Evolutionary conservation across 1,140 invertebrate genomes (phyloP).

Genomic region (Brachystomella parvula): DNA sequence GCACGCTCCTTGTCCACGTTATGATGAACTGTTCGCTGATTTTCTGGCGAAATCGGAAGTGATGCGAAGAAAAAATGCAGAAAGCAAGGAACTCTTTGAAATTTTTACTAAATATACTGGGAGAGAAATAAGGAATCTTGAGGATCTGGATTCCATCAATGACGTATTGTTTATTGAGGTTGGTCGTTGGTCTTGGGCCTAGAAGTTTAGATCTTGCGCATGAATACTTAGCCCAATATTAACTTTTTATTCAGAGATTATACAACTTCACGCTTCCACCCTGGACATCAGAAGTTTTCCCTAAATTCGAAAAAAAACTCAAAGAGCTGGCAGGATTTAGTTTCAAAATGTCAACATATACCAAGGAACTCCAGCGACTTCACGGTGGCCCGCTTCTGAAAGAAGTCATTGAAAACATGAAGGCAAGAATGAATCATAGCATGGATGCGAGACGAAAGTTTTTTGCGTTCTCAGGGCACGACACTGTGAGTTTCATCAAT

Average conservation of each 20-base stretch:
- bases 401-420: slow-evolving; percentile 40
- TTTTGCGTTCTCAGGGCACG: slow-evolving; percentile 44
- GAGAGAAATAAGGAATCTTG: slow-evolving; percentile 53
- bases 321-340: slow-evolving; percentile 50
- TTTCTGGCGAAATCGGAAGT: slow-evolving; percentile 45
- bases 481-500: too few relatives aligned
- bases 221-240: slow-evolving; percentile 11
- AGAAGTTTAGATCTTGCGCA: slow-evolving; percentile 3
- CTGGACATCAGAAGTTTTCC: slow-evolving; percentile 60
- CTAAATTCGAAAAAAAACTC: slow-evolving; percentile 55
- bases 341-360: slow-evolving; percentile 62
- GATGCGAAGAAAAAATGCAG: slow-evolving; percentile 49
- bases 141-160: slow-evolving; percentile 63
- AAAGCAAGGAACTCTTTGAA: slow-evolving; percentile 54
- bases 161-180: slow-evolving; percentile 64
- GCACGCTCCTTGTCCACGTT: slow-evolving; percentile 56
- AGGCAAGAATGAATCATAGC: slow-evolving; percentile 26
- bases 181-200: neutral
- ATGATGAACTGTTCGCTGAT: slow-evolving; percentile 46
- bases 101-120: slow-evolving; percentile 59
- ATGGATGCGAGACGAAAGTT: slow-evolving; percentile 37
- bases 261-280: slow-evolving; percentile 58
- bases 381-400: slow-evolving; percentile 52
- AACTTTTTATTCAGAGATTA: slow-evolving; percentile 43
- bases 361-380: slow-evolving; percentile 60